Percentiles rank a stretch among this genome's conserved stretches.
phyloP scores from a whole-genome alignment of 2,888 invertebrate genomes.

The Terebella lapidaria region DNA sequence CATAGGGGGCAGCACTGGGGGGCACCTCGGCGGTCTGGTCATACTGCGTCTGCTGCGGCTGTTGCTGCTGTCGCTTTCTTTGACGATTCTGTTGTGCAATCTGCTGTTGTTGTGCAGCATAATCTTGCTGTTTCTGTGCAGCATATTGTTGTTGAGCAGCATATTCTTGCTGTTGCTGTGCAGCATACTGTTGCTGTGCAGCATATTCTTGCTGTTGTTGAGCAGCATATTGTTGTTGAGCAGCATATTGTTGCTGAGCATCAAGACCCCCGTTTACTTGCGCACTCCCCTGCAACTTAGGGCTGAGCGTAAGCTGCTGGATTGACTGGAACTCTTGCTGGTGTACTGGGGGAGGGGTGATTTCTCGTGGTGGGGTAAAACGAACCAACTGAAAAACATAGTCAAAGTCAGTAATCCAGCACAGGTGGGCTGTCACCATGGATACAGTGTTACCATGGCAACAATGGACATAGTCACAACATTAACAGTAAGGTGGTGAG shows the following conservation, averaged over 20 bases:
- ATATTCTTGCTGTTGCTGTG: background rate
- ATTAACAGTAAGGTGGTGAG: too few relatives aligned
- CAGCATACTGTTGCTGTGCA: background rate
- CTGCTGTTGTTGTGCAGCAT: background rate
- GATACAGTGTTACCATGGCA: too few relatives aligned
- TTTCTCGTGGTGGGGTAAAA: constrained; percentile 24
- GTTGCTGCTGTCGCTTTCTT: background rate
- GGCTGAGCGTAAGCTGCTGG: constrained; percentile 5
- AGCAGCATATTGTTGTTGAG: background rate
- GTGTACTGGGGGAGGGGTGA: constrained; percentile 20
- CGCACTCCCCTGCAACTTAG: background rate
- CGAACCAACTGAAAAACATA: constrained; percentile 18
- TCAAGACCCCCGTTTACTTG: background rate
- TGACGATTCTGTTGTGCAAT: background rate
- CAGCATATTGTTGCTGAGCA: background rate
- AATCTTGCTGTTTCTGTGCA: background rate
- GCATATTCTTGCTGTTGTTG: background rate
- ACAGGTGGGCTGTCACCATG: too few relatives aligned
- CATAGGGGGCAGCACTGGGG: background rate
- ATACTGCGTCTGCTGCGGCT: background rate
- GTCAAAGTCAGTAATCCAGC: background rate
- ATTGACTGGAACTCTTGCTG: constrained; percentile 11
- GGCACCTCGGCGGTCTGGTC: background rate
- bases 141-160: background rate
- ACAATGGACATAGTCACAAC: too few relatives aligned